These are phyloP conservation scores for Dendrolimus kikuchii DNA, from an alignment of 1,140 invertebrate genomes.

Conservation along the genomic window DNA sequence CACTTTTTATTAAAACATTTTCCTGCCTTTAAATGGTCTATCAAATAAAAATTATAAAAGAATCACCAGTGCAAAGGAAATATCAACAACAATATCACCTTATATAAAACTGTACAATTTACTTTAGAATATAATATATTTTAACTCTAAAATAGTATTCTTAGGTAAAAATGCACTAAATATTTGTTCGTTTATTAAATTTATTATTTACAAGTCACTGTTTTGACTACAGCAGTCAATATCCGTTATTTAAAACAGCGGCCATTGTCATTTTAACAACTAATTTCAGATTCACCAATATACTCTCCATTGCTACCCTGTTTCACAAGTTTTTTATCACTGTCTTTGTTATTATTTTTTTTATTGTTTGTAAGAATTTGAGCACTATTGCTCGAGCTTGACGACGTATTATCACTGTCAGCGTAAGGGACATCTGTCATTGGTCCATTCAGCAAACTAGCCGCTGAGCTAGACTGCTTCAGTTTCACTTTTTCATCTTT, in stretches of 20 bases:
- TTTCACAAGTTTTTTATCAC: conserved; percentile 39
- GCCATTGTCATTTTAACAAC: conserved; percentile 36
- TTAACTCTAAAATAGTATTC: too few species aligned
- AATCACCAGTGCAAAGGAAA: too few species aligned
- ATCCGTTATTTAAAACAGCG: conserved; percentile 15
- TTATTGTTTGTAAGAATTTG: conserved; percentile 34
- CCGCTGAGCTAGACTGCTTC: conserved; percentile 55
- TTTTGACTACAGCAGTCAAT: too few species aligned
- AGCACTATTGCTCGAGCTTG: conserved; percentile 34
- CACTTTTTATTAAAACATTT: too few species aligned
- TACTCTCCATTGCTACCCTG: conserved; percentile 52
- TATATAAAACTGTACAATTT: too few species aligned
- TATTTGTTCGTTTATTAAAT: neutral
- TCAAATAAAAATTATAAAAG: too few species aligned
- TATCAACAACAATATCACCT: too few species aligned
- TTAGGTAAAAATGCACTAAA: conserved; percentile 9
- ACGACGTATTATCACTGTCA: conserved; percentile 63
- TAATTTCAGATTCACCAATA: conserved; percentile 51
- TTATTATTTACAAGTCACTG: too few species aligned
- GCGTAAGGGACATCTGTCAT: conserved; percentile 68
- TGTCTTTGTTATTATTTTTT: conserved; percentile 30
- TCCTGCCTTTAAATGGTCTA: too few species aligned
- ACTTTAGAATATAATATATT: too few species aligned
- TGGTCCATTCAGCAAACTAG: conserved; percentile 63
- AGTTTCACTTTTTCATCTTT: conserved; percentile 39